Evolutionary conservation across 2,888 invertebrate genomes (phyloP).

Genomic region (Caradrina clavipalpis): DNA sequence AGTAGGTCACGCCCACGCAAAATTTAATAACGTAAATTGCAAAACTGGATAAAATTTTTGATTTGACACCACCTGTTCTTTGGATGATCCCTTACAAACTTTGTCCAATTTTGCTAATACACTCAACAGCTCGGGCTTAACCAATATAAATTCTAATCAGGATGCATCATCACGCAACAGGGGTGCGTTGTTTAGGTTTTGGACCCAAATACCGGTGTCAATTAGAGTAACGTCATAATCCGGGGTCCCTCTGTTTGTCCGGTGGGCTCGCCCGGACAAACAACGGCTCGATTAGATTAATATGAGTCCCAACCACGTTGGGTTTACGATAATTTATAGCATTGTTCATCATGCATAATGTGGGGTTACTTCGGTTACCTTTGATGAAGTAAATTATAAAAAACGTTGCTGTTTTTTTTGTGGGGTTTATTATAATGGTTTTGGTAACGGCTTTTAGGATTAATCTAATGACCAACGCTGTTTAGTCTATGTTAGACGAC

Average conservation of each 20-base stretch:
- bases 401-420: slow-evolving; percentile 21
- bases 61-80: slow-evolving; percentile 31
- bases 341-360: slow-evolving; percentile 56
- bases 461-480: background rate
- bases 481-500: background rate
- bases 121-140: slow-evolving; percentile 63
- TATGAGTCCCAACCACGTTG: slow-evolving; percentile 63
- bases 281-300: slow-evolving; percentile 81
- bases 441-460: background rate
- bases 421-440: background rate
- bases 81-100: slow-evolving; percentile 11
- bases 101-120: slow-evolving; percentile 40
- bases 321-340: slow-evolving; percentile 59
- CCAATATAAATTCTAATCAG: slow-evolving; percentile 78
- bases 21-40: slow-evolving; percentile 16
- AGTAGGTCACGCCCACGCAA: background rate
- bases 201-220: slow-evolving; percentile 82
- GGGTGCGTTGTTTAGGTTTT: slow-evolving; percentile 78
- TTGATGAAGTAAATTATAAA: slow-evolving; percentile 41
- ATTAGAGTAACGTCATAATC: slow-evolving; percentile 88
- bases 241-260: slow-evolving; percentile 76
- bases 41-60: slow-evolving; percentile 4
- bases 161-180: slow-evolving; percentile 84
- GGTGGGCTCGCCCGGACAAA: slow-evolving; percentile 72
- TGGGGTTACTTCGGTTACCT: slow-evolving; percentile 43